Conservation (phyloP, 23 tunicate genomes). For the Corella eumyota region DNA sequence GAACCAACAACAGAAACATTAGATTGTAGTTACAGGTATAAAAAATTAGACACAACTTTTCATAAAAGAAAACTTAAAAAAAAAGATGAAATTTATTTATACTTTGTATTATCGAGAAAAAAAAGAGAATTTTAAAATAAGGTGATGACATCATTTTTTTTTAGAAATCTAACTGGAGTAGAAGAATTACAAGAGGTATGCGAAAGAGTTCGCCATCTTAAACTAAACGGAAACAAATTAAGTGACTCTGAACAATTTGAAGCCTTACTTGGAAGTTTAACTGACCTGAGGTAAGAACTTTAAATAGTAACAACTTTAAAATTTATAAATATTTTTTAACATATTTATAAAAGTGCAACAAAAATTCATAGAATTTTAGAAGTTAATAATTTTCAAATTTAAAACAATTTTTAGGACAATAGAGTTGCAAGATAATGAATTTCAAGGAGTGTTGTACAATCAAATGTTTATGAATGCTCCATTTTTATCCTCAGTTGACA, state of each 20-base stretch:
- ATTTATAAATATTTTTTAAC: not conserved
- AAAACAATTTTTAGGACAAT: constrained; percentile 21
- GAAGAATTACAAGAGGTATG: constrained; percentile 27
- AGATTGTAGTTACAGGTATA: constrained; percentile 78
- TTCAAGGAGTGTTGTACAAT: constrained; percentile 21
- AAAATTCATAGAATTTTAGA: not conserved
- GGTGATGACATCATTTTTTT: too few relatives aligned
- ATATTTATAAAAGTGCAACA: not conserved
- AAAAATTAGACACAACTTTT: not conserved
- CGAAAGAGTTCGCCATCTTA: constrained; percentile 57
- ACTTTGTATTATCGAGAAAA: not conserved
- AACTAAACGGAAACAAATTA: constrained; percentile 46
- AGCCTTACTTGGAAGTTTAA: constrained; percentile 22
- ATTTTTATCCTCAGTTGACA: constrained; percentile 44
- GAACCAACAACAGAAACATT: constrained; percentile 40
- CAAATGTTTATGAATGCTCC: constrained; percentile 27
- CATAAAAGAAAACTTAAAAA: not conserved
- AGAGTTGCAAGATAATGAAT: constrained; percentile 48
- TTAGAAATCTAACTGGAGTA: constrained; percentile 24
- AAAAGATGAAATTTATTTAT: not conserved
- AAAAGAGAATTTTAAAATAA: too few relatives aligned
- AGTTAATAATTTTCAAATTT: not conserved
- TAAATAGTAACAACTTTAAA: not conserved
- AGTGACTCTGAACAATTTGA: constrained; percentile 37
- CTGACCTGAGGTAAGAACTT: constrained; percentile 28